A percentile compares a stretch with the other conserved stretches of the same genome.
These are phyloP conservation scores for Botia kubotai DNA, from an alignment of 2,797 vertebrate genomes.

Conservation along the genomic window DNA sequence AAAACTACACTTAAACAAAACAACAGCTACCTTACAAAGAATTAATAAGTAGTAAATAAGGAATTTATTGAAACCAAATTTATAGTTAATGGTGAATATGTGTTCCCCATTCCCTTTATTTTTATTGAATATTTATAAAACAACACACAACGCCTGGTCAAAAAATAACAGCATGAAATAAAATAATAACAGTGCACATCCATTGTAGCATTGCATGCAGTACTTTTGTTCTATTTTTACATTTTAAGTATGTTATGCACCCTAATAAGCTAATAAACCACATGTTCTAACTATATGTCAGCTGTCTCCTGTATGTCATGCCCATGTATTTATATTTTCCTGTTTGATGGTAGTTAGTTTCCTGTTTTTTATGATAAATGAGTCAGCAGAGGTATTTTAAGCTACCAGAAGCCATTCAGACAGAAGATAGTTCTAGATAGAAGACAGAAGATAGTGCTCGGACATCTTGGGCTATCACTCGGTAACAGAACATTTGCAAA, in stretches of 20 bases:
- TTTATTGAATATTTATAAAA: no score
- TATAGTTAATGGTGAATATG: no score
- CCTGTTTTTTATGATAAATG: slow-evolving; percentile 44
- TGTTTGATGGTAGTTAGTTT: slow-evolving; percentile 21
- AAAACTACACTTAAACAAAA: no score
- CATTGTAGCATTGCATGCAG: no score
- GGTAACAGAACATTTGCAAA: slow-evolving; percentile 37
- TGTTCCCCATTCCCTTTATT: no score
- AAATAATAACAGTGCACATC: no score
- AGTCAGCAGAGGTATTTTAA: slow-evolving; percentile 51
- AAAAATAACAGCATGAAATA: no score
- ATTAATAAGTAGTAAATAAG: no score
- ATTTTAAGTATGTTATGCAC: not conserved
- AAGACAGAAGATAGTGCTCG: slow-evolving; percentile 20
- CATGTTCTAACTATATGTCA: slow-evolving; percentile 42
- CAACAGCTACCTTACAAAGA: no score
- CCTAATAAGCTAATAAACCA: slow-evolving; percentile 2
- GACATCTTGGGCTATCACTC: slow-evolving; percentile 38
- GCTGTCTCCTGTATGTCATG: slow-evolving; percentile 35
- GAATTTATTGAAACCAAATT: no score
- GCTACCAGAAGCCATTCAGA: slow-evolving; percentile 31
- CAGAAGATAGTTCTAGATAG: slow-evolving; percentile 24
- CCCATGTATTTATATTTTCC: slow-evolving; percentile 25
- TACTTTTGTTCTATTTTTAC: no score
- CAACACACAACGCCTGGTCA: no score